Evolutionary conservation across 2,113 vertebrate genomes (phyloP).

Genomic region (Eubucco bourcierii): DNA sequence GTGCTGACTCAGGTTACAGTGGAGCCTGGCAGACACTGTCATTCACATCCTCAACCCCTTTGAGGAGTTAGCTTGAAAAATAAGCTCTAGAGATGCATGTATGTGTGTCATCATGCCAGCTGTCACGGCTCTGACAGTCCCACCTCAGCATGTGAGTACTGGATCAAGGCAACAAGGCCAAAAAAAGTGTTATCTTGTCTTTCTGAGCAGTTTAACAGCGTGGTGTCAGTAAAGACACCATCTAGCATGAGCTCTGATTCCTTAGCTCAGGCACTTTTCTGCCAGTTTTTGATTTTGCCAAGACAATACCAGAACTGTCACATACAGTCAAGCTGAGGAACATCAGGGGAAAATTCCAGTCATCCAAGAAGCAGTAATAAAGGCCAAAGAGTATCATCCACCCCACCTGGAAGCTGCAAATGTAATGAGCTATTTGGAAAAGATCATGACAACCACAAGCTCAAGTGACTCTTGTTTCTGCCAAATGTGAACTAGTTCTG

Average conservation of each 20-base stretch:
- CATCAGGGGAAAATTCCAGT: constrained; percentile 39
- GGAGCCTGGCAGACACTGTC: constrained; percentile 47
- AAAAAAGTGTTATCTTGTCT: constrained; percentile 57
- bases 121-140: constrained; percentile 58
- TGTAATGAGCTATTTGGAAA: constrained; percentile 56
- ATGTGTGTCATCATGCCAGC: constrained; percentile 54
- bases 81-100: constrained; percentile 8
- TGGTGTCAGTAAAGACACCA: constrained; percentile 45
- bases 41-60: constrained; percentile 35
- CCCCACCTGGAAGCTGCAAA: constrained; percentile 61
- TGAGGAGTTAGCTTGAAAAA: constrained; percentile 51
- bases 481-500: background rate
- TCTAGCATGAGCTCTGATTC: constrained; percentile 16
- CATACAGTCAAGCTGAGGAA: constrained; percentile 13
- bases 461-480: constrained; percentile 15
- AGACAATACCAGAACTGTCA: constrained; percentile 51
- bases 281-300: constrained; percentile 22
- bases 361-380: constrained; percentile 27
- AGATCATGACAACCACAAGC: constrained; percentile 39
- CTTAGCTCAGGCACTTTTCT: constrained; percentile 36
- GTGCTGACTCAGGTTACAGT: constrained; percentile 65
- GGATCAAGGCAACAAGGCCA: constrained; percentile 59
- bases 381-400: constrained; percentile 38
- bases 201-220: constrained; percentile 45
- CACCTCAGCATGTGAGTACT: constrained; percentile 42